These are phyloP conservation scores for Morelia viridis DNA, from an alignment of 2,797 vertebrate species.

Conservation along the genomic window DNA sequence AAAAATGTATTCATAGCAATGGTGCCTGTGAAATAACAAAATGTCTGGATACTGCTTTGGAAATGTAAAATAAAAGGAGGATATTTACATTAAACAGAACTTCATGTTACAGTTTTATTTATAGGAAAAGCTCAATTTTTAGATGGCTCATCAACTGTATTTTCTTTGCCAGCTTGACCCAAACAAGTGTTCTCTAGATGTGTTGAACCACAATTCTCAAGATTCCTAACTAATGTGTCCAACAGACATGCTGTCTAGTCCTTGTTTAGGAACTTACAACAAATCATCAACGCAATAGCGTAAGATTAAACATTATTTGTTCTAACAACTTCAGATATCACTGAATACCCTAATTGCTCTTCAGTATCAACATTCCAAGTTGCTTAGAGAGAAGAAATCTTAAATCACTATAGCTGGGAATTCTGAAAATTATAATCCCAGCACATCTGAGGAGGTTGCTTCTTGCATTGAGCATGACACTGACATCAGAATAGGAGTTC, in stretches of 20 bases:
- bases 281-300: neutral
- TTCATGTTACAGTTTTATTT: neutral
- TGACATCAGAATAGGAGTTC: constrained; percentile 72
- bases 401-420: neutral
- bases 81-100: neutral
- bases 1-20: neutral
- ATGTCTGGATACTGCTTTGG: neutral
- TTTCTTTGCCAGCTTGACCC: neutral
- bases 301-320: neutral
- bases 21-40: neutral
- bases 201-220: neutral
- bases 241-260: neutral
- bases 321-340: neutral
- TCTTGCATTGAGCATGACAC: constrained; percentile 72
- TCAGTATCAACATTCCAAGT: neutral
- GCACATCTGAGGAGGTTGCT: constrained; percentile 29
- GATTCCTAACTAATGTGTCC: neutral
- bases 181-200: neutral
- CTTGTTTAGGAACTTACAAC: neutral
- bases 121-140: neutral
- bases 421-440: neutral
- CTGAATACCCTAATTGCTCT: neutral
- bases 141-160: neutral
- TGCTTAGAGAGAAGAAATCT: neutral
- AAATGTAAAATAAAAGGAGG: neutral